phyloP scores from a whole-genome alignment of 2,113 vertebrate genomes.

The Diphyllodes magnificus region DNA sequence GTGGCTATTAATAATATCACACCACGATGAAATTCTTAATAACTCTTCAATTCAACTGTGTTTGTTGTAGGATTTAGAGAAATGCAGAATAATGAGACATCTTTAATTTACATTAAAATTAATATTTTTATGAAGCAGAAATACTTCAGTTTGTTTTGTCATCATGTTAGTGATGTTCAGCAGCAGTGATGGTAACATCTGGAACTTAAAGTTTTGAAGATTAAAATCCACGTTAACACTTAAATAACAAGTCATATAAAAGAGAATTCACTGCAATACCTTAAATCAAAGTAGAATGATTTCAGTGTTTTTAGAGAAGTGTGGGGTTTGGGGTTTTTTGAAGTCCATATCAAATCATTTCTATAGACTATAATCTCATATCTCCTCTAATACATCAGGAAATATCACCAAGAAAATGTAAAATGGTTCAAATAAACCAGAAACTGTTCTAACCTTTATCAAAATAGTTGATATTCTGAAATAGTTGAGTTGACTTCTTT shows the following conservation, averaged over 20 bases:
- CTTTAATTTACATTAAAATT: background rate
- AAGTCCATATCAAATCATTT: background rate
- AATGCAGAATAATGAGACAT: background rate
- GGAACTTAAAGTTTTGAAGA: background rate
- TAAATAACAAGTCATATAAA: background rate
- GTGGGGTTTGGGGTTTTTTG: background rate
- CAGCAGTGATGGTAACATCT: background rate
- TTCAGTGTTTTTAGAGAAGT: background rate
- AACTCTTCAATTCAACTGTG: background rate
- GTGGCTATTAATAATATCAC: background rate
- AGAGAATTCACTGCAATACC: background rate
- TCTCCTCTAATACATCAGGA: background rate
- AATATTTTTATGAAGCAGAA: constrained; percentile 5
- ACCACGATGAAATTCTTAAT: background rate
- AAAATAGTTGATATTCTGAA: background rate
- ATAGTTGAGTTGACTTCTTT: background rate
- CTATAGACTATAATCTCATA: background rate
- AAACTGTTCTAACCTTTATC: background rate
- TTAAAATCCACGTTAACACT: background rate
- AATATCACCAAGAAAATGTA: background rate
- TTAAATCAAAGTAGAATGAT: background rate
- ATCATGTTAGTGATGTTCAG: background rate
- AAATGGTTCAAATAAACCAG: background rate
- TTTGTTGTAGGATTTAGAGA: constrained; percentile 18
- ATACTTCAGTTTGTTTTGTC: background rate